Conservation (phyloP, 2,888 invertebrate species). For the Zele albiditarsus region DNA sequence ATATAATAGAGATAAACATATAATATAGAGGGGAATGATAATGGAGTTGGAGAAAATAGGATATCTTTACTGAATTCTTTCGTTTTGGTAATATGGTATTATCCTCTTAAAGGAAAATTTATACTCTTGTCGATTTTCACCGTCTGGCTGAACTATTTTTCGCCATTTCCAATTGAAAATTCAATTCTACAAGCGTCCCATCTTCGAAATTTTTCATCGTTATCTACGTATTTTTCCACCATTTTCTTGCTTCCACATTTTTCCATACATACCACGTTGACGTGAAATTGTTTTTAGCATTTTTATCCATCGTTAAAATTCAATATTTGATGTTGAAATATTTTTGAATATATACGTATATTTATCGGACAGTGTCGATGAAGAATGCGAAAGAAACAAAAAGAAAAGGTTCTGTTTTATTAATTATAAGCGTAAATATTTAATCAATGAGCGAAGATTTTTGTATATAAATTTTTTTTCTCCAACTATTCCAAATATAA, state of each 20-base stretch:
- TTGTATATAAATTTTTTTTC: neutral
- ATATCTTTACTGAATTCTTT: neutral
- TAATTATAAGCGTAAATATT: neutral
- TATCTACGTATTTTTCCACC: slow-evolving; percentile 2
- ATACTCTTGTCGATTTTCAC: neutral
- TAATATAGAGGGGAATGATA: neutral
- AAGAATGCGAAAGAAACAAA: neutral
- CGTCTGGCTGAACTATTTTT: neutral
- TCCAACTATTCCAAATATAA: neutral
- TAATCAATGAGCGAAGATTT: neutral
- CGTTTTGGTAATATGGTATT: neutral
- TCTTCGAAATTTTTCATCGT: neutral
- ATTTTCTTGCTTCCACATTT: neutral
- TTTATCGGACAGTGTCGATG: neutral
- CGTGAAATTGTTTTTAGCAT: neutral
- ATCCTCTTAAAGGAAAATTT: neutral
- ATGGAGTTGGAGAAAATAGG: neutral
- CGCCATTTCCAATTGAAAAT: neutral
- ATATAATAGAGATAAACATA: neutral
- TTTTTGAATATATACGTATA: no score
- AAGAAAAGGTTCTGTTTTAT: neutral
- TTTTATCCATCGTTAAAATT: neutral
- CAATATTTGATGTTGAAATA: neutral
- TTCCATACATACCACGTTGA: neutral
- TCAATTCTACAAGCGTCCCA: neutral